Percentiles rank a stretch among this genome's conserved stretches.
These are phyloP conservation scores for Helarctos malayanus DNA, from an alignment of 2,797 vertebrate genomes.

Conservation along the genomic window DNA sequence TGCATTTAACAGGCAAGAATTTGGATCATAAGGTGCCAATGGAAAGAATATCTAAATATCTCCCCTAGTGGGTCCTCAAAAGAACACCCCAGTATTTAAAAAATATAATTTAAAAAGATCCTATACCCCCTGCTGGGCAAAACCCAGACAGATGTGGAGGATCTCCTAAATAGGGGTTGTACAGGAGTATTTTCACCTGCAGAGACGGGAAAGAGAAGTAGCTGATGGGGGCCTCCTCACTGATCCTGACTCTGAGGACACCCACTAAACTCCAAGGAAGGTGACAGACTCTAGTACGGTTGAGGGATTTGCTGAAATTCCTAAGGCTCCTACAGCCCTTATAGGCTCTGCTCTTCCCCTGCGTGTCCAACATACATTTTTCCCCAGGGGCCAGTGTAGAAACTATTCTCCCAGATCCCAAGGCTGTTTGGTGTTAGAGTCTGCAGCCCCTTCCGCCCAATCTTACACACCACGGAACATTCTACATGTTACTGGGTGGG, in stretches of 20 bases:
- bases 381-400: background rate
- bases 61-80: background rate
- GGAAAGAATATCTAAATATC: conserved; percentile 65
- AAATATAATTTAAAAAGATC: background rate
- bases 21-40: conserved; percentile 64
- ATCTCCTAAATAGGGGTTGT: background rate
- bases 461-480: background rate
- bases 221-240: fast-evolving
- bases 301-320: background rate
- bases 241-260: background rate
- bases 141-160: background rate
- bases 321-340: fast-evolving
- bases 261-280: background rate
- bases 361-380: fast-evolving
- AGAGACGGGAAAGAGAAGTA: background rate
- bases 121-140: background rate
- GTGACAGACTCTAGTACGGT: no score
- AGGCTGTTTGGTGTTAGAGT: background rate
- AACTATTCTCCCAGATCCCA: background rate
- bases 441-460: no score
- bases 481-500: background rate
- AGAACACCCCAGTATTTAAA: background rate
- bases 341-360: background rate
- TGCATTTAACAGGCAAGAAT: conserved; percentile 70
- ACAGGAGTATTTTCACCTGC: background rate